Conservation (phyloP, 2,797 vertebrate species). For the Pampus argenteus region DNA sequence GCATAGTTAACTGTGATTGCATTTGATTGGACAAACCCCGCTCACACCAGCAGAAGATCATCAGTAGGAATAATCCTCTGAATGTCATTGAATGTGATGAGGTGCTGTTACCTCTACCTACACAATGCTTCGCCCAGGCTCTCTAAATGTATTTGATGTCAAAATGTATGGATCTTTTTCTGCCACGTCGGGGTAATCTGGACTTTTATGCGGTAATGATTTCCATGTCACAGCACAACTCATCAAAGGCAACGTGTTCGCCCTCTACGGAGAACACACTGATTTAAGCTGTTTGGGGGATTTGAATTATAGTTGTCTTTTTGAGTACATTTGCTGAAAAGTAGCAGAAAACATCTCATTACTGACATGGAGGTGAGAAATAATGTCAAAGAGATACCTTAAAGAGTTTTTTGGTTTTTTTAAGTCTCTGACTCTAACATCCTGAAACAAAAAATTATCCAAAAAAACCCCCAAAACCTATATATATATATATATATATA, state of each 20-base stretch:
- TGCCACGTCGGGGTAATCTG: conserved; percentile 56
- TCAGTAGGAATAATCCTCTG: conserved; percentile 42
- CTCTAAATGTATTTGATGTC: conserved; percentile 55
- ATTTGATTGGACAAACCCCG: conserved; percentile 43
- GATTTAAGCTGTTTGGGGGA: conserved; percentile 48
- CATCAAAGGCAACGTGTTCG: conserved; percentile 52
- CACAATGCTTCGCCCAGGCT: conserved; percentile 43
- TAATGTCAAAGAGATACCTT: neutral
- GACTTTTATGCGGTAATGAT: conserved; percentile 50
- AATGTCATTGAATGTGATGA: conserved; percentile 36
- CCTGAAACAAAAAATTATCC: neutral
- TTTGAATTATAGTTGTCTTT: conserved; percentile 35
- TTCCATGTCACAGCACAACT: conserved; percentile 48
- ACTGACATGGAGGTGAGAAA: neutral
- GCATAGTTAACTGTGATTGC: conserved; percentile 33
- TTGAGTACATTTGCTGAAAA: conserved; percentile 17
- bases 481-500: too few relatives aligned
- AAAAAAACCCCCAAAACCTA: too few relatives aligned
- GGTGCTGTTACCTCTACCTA: conserved; percentile 32
- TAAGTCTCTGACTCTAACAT: conserved; percentile 16
- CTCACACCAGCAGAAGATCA: conserved; percentile 21
- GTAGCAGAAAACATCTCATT: conserved; percentile 29
- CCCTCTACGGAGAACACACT: conserved; percentile 25
- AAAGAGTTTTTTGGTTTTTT: neutral
- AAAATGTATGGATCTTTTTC: conserved; percentile 51